Evolutionary conservation across 2,797 vertebrate species (phyloP).

Genomic region (Periparus ater): DNA sequence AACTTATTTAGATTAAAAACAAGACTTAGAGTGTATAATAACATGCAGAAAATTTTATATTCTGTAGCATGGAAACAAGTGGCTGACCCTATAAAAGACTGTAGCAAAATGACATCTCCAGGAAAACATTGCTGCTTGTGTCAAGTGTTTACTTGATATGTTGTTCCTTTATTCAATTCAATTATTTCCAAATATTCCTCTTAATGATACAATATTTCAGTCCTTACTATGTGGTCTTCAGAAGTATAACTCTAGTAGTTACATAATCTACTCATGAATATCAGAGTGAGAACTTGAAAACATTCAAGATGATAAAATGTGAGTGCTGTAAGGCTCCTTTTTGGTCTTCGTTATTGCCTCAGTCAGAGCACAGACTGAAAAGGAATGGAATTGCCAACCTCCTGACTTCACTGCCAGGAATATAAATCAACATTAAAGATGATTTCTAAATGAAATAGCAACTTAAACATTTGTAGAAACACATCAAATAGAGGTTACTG

Average conservation of each 20-base stretch:
- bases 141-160: neutral
- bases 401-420: conserved; percentile 52
- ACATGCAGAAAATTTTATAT: neutral
- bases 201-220: neutral
- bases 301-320: conserved; percentile 14
- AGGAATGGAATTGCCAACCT: conserved; percentile 37
- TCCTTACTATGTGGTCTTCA: conserved; percentile 8
- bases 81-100: neutral
- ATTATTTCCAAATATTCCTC: conserved; percentile 4
- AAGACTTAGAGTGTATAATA: neutral
- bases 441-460: conserved; percentile 46
- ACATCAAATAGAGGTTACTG: conserved; percentile 55
- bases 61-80: neutral
- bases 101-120: neutral
- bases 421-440: conserved; percentile 59
- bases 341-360: neutral
- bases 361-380: conserved; percentile 30
- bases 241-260: conserved; percentile 8
- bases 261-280: conserved; percentile 27
- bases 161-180: neutral
- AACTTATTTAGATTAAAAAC: conserved; percentile 13
- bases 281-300: conserved; percentile 21
- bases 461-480: conserved; percentile 60
- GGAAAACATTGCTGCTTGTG: neutral
- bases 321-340: neutral